Evolutionary conservation across 2,888 invertebrate species (phyloP), one percentile per base, ranked within the genome.

Genomic region (Metellina segmentata): DNA sequence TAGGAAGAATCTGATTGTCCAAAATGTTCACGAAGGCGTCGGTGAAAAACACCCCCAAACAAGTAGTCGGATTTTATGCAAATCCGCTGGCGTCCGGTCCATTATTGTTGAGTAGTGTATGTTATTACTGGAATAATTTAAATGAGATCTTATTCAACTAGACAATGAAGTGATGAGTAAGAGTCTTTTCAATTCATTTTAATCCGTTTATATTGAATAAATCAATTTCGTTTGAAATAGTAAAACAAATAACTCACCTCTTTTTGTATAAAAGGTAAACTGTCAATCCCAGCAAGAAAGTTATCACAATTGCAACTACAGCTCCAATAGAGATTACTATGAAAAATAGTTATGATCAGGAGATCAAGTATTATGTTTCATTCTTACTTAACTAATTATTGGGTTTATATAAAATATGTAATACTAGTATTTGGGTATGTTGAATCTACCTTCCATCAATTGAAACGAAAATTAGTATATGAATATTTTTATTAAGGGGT

Each of bases 231-330:
- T 34, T 34, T 34, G 34, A 34, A 34, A 34, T 34, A 34, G 34
- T 4, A 34, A 2, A 34, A 34, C 34, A 48, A 77, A 74, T 0
- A 53, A 61, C 48, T 20, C 69, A 88, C 88, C 75, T 77, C 75
- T 88, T 72, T n/a, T 75, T 88, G n/a, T 74, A 53, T 8, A 88
- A 70, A 7, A 72, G 74, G 20, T 51, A 88, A n/a, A 88, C 19
- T 71, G 88, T 88, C 13, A 88, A 7, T 48, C 81, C 88, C 20
- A 88, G 71, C 0, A 81, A 19, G 49, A 72, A 34, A 1, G 81
- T 6, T 5, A 88, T 81, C 9, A 88, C 34, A 5, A 81, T 0
- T 7, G 20, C 81, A 19, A 88, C 74, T 6, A 74, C 81, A n/a
- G 48, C 48, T 19, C 81, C 81, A 53, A 88, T 75, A 7, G 61